phyloP scores from a whole-genome alignment of 2,888 invertebrate species.

The Notodonta ziczac region DNA sequence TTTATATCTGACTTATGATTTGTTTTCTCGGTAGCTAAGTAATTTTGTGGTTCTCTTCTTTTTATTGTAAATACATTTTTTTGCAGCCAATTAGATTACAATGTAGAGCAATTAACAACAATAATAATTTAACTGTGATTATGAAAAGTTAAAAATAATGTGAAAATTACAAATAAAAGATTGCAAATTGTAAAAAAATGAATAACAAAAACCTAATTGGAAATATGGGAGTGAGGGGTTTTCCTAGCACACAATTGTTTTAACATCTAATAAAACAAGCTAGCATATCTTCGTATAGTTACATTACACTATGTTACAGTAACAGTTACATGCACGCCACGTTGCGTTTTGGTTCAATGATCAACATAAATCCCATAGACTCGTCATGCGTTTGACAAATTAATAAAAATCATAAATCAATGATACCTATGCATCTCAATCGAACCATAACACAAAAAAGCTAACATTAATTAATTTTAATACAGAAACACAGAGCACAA shows the following conservation, averaged over 20 bases:
- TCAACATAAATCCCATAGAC: slow-evolving; percentile 54
- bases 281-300: slow-evolving; percentile 73
- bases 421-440: slow-evolving; percentile 63
- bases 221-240: slow-evolving; percentile 72
- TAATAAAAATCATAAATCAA: slow-evolving; percentile 39
- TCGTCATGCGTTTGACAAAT: slow-evolving; percentile 42
- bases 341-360: slow-evolving; percentile 83
- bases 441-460: slow-evolving; percentile 83
- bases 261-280: slow-evolving; percentile 81
- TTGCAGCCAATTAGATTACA: slow-evolving; percentile 62
- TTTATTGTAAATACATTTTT: slow-evolving; percentile 19
- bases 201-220: slow-evolving; percentile 63
- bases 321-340: slow-evolving; percentile 81
- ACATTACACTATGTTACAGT: slow-evolving; percentile 80
- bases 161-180: slow-evolving; percentile 46
- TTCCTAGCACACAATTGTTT: slow-evolving; percentile 71
- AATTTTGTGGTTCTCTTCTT: slow-evolving; percentile 41
- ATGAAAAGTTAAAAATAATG: slow-evolving; percentile 42
- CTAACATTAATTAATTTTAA: slow-evolving; percentile 77
- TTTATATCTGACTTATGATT: slow-evolving; percentile 44
- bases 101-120: slow-evolving; percentile 30
- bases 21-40: slow-evolving; percentile 48
- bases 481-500: slow-evolving; percentile 83
- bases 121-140: slow-evolving; percentile 30
- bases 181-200: slow-evolving; percentile 49